Evolutionary conservation across 2,888 invertebrate genomes (phyloP).

Genomic region (Sclerodermus sp.): DNA sequence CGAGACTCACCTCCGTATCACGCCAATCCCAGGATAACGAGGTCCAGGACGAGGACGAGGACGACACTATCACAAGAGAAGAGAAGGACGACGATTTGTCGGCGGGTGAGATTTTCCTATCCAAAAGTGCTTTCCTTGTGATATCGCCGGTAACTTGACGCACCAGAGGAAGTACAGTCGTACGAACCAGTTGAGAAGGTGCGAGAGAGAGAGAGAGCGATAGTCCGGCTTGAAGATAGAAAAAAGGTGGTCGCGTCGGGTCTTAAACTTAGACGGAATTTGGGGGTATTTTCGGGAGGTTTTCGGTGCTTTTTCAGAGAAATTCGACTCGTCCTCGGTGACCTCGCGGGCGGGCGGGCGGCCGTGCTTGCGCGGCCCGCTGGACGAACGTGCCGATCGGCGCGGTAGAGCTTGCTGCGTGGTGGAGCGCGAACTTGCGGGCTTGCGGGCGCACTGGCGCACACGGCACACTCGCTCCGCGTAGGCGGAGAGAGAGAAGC

Average conservation of each 20-base stretch:
- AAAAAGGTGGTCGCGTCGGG: too few species aligned
- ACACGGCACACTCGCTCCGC: constrained; percentile 50
- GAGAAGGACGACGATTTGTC: too few species aligned
- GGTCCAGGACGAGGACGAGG: constrained; percentile 32
- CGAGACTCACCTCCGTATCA: constrained; percentile 31
- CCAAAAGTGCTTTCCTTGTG: too few species aligned
- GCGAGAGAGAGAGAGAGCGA: too few species aligned
- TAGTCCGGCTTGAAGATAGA: too few species aligned
- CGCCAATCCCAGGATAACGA: constrained; percentile 26
- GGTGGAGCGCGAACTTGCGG: constrained; percentile 56
- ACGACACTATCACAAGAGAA: constrained; percentile 14
- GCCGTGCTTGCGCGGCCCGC: constrained; percentile 30
- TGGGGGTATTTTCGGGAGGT: too few species aligned
- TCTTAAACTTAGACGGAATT: too few species aligned
- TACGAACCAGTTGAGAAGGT: too few species aligned
- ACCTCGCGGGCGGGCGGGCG: constrained; percentile 1
- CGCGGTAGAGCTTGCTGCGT: constrained; percentile 32
- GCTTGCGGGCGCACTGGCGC: constrained; percentile 58
- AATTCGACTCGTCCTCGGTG: background rate
- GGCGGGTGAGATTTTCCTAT: too few species aligned
- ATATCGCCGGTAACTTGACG: too few species aligned
- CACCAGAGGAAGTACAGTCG: too few species aligned
- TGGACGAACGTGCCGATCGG: constrained; percentile 3
- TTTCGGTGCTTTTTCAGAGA: background rate
- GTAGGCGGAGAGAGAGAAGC: constrained; percentile 54